Base-by-base conservation (phyloP, 1,140 invertebrate species). In the Dysdera silvatica region DNA sequence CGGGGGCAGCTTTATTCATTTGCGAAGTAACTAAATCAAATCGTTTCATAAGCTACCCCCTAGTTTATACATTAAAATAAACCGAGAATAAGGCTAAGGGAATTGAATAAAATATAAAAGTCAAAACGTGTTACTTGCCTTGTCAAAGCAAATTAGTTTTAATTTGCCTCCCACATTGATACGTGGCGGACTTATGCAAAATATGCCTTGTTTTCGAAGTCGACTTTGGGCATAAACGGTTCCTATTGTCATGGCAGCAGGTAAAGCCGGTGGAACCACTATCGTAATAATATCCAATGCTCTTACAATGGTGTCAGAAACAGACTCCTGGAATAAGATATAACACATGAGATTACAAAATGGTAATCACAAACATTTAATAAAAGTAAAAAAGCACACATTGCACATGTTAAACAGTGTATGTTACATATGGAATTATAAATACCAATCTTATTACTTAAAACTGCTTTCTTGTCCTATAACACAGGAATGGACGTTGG, bases 71-170 rank as follows among this genome's bases (percentile, higher is more conserved):
- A n/a, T n/a, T n/a, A n/a, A n/a, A n/a, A n/a, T n/a, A n/a, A n/a
- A n/a, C n/a, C n/a, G n/a, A n/a, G n/a, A n/a, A n/a, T n/a, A n/a
- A n/a, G n/a, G n/a, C n/a, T n/a, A n/a, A n/a, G n/a, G n/a, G n/a
- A n/a, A n/a, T n/a, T n/a, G n/a, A 37, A 20, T 45, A 14, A 55
- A 37, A 55, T 28, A 12, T 55, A 41, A 24, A 23, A 33, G 29
- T 32, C 18, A 2, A 26, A 45, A 57, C 16, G 37, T 29, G 23
- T 8, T 28, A 37, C 23, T 29, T 48, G 62, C 65, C 53, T 97
- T 98, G 76, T 97, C 94, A 78, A 97, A 98, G 73, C 92, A 95
- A 70, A 95, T 85, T 67, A 89, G 86, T 78, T 98, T 91, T 32
- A 96, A 81, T 54, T 89, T 92, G 1, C 95, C 96, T 67, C 89